Base-by-base conservation (phyloP, 2,888 invertebrate genomes). In the Sicus ferrugineus region DNA sequence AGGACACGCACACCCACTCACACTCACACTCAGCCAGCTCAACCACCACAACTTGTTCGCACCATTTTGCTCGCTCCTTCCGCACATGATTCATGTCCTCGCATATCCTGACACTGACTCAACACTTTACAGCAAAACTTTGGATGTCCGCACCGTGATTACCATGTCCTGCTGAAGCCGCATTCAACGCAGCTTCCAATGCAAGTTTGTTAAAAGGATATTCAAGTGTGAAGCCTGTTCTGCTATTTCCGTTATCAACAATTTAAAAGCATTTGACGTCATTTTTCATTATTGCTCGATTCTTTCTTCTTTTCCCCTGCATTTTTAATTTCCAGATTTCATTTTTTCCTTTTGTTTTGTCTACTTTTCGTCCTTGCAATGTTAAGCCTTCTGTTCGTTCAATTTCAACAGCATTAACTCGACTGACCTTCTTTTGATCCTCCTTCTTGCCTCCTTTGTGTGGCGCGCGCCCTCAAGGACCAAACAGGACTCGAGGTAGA, bases 401-500 rank as follows among this genome's bases (percentile, higher is more conserved):
- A 63, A 63, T 63, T 50, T 63, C 26, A 63, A 63, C 48, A 46
- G 28, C 48, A 63, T 63, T 63, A 63, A 30, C 62, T 31, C 52
- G 19, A 34, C 26, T 19, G 65, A 23, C 16, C 26, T 52, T 38
- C 34, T 65, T 65, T 65, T 56, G 52, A 52, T 65, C 23, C 52
- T 65, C 54, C 65, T 54, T 23, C n/a, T 65, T 54, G 65, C 38
- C 54, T 65, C 54, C 34, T 52, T 34, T 65, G 34, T 65, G 31
- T 65, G 54, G 65, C 30, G 30, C 30, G 30, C 31, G 31, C 11
- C 21, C 16, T 54, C n/a, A 42, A 54, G 54, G 54, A 26, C n/a
- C 54, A 28, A 42, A 42, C 42, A 42, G 42, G n/a, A 42, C 14
- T 11, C 23, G 2, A 6, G 5, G 54, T 7, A 28, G 54, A 54